Conservation (phyloP, 2,113 vertebrate species). For the Potamarius usumacintae region DNA sequence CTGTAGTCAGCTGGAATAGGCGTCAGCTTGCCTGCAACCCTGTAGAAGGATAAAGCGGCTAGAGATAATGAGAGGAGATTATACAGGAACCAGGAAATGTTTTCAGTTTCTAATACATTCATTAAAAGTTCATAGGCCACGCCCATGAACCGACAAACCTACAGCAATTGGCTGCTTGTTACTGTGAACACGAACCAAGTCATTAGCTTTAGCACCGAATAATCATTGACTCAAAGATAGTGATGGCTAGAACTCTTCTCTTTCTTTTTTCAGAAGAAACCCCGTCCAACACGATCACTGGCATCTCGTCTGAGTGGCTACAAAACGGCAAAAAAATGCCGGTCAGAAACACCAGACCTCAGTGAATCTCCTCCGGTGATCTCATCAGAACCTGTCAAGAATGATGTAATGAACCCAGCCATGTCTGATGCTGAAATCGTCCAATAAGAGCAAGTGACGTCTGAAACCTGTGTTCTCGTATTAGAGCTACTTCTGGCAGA, state of each 20-base stretch:
- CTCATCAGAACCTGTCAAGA: neutral
- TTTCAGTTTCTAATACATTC: neutral
- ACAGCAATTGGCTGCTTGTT: neutral
- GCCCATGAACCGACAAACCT: neutral
- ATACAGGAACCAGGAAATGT: neutral
- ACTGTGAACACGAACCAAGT: neutral
- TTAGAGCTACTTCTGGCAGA: conserved; percentile 21
- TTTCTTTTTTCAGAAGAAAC: conserved; percentile 57
- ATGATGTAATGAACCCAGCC: neutral
- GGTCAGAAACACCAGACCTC: neutral
- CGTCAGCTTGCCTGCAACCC: no score
- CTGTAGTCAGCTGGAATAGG: no score
- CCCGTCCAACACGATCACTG: conserved; percentile 77
- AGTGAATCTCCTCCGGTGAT: neutral
- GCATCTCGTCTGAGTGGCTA: conserved; percentile 86
- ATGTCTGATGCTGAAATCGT: conserved; percentile 1
- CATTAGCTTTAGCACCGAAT: neutral
- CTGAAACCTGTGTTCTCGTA: conserved; percentile 4
- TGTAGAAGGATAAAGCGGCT: no score
- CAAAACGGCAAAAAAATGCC: conserved; percentile 30
- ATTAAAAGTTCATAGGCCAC: neutral
- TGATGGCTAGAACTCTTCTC: neutral
- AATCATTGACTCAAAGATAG: neutral
- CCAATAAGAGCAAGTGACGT: neutral
- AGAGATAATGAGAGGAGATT: no score